Evolutionary conservation across 2,113 vertebrate genomes (phyloP).

Genomic region (Barbus barbus): DNA sequence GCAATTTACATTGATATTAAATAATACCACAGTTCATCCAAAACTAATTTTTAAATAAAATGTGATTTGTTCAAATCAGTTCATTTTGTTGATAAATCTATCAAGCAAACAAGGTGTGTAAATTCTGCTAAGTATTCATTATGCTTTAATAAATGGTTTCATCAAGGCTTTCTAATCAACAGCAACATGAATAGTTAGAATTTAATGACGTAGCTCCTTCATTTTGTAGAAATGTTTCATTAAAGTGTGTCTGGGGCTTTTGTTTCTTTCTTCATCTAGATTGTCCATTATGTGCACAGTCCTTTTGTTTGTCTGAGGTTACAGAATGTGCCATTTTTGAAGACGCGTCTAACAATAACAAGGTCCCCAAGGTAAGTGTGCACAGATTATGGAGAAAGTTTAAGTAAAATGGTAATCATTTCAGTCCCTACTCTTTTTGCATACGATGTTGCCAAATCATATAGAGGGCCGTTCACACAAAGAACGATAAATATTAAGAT

Average conservation of each 20-base stretch:
- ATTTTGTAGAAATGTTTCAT: background rate
- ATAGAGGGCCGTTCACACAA: background rate
- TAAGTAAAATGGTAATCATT: background rate
- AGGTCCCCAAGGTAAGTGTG: conserved; percentile 50
- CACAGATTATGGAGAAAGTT: background rate
- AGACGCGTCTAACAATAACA: conserved; percentile 7
- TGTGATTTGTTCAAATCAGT: no score
- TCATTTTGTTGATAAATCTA: no score
- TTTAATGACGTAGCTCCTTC: background rate
- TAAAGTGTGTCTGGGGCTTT: background rate
- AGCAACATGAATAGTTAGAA: background rate
- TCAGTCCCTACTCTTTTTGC: background rate
- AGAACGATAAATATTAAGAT: background rate
- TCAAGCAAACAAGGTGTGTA: background rate
- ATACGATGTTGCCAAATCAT: background rate
- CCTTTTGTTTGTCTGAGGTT: conserved; percentile 52
- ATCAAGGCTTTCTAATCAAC: background rate
- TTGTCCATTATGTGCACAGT: conserved; percentile 52
- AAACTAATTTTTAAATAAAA: no score
- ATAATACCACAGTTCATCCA: no score
- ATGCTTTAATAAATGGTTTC: background rate
- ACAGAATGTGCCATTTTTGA: conserved; percentile 54
- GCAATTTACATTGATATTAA: no score
- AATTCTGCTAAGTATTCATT: background rate
- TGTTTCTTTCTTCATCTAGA: conserved; percentile 34